Conservation (phyloP, 2,797 vertebrate genomes). For the Brotogeris chrysoptera region DNA sequence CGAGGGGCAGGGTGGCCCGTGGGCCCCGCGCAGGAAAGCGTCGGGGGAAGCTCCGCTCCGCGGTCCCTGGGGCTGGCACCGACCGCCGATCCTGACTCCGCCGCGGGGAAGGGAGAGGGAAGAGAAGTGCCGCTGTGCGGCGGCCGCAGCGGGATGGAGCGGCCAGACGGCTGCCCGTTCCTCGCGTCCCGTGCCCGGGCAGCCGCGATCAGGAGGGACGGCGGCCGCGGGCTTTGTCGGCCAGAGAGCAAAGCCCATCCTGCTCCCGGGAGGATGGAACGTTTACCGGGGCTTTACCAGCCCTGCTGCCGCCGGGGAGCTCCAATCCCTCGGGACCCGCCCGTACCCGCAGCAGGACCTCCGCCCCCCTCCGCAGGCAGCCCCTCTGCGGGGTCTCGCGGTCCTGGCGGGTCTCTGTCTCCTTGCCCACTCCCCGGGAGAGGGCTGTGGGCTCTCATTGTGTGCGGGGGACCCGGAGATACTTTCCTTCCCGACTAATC, state of each 20-base stretch:
- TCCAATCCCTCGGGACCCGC: neutral
- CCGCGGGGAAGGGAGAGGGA: neutral
- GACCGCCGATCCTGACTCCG: neutral
- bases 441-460: neutral
- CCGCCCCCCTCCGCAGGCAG: neutral
- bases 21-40: neutral
- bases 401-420: neutral
- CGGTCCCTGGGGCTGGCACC: neutral
- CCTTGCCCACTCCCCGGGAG: neutral
- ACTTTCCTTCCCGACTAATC: neutral
- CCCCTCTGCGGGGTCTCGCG: too few relatives aligned
- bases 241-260: too few relatives aligned
- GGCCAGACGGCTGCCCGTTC: neutral
- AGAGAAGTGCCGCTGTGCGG: neutral
- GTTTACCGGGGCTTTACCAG: neutral
- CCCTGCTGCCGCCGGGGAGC: neutral
- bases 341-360: neutral
- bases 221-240: neutral
- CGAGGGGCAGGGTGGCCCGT: neutral
- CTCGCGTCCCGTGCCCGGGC: too few relatives aligned
- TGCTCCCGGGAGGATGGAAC: neutral
- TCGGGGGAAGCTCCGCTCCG: neutral
- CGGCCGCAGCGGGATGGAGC: neutral
- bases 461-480: neutral
- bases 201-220: too few relatives aligned